phyloP scores from a whole-genome alignment of 1,140 invertebrate species.

The Dendroctonus ponderosae region DNA sequence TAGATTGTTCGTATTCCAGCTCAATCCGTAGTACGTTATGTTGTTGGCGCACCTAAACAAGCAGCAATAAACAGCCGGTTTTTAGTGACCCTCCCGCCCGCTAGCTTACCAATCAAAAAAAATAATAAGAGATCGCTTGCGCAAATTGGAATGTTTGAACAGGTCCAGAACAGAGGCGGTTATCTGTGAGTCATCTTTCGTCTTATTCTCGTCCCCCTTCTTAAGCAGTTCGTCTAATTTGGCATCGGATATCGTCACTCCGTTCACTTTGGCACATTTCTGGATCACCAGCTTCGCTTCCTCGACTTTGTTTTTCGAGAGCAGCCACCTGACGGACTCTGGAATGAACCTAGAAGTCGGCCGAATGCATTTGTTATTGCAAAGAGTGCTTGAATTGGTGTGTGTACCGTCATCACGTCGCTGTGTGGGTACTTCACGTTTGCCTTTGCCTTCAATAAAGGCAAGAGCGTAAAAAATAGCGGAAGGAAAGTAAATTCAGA shows the following conservation, averaged over 20 bases:
- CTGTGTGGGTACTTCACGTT: too few relatives aligned
- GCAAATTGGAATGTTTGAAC: constrained; percentile 67
- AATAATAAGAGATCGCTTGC: constrained; percentile 68
- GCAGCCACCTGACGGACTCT: constrained; percentile 64
- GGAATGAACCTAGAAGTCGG: constrained; percentile 56
- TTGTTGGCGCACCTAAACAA: constrained; percentile 69
- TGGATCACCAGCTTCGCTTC: constrained; percentile 57
- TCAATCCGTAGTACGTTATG: constrained; percentile 77
- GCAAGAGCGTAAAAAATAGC: too few relatives aligned
- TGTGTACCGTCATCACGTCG: too few relatives aligned
- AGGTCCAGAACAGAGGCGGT: constrained; percentile 60
- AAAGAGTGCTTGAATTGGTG: too few relatives aligned
- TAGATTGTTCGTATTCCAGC: constrained; percentile 73
- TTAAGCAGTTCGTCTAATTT: constrained; percentile 17
- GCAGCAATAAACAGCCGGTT: background rate
- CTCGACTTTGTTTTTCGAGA: constrained; percentile 55
- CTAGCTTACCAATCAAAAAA: constrained; percentile 73
- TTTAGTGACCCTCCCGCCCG: background rate
- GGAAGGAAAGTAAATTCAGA: too few relatives aligned
- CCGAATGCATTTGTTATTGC: too few relatives aligned
- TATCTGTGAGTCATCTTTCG: constrained; percentile 50
- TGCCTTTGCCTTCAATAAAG: too few relatives aligned
- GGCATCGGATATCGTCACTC: constrained; percentile 52
- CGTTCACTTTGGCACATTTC: constrained; percentile 57
- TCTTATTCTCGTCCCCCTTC: constrained; percentile 42